A percentile compares a stretch with the other conserved stretches of the same genome.
These are phyloP conservation scores for Wasmannia auropunctata DNA, from an alignment of 1,140 invertebrate genomes.

Conservation along the genomic window DNA sequence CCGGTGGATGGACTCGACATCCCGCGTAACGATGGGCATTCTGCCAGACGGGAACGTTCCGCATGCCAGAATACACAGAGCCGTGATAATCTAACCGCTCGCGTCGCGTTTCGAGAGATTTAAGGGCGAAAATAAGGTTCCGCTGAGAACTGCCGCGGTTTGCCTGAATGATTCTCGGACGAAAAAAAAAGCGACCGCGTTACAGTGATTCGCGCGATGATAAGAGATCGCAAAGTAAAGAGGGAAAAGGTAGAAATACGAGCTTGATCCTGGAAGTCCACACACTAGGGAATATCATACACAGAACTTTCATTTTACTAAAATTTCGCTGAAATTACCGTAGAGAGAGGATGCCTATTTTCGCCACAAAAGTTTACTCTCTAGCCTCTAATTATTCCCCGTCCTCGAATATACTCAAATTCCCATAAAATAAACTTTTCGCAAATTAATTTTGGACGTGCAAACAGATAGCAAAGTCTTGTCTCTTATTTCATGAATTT, in stretches of 20 bases:
- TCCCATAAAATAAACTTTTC: background rate
- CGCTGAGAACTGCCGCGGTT: slow-evolving; percentile 20
- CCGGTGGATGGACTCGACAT: slow-evolving; percentile 11
- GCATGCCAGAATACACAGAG: slow-evolving; percentile 30
- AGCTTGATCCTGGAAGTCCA: background rate
- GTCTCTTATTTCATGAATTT: background rate
- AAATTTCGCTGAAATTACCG: background rate
- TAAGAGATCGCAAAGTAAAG: background rate
- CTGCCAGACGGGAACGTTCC: slow-evolving; percentile 58
- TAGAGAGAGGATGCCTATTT: background rate
- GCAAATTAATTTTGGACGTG: background rate
- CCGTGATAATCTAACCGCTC: slow-evolving; percentile 38
- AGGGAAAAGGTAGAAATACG: background rate
- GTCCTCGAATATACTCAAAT: background rate
- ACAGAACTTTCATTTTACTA: background rate
- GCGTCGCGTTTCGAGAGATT: slow-evolving; percentile 24
- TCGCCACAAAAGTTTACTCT: background rate
- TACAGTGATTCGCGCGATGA: background rate
- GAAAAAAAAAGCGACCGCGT: slow-evolving; percentile 7
- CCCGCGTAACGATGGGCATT: slow-evolving; percentile 39
- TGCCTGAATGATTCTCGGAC: background rate
- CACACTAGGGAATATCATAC: background rate
- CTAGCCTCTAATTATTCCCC: background rate
- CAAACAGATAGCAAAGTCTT: background rate
- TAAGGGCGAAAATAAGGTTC: slow-evolving; percentile 35